Base-by-base conservation (phyloP, 2,113 vertebrate genomes). In the Paedocypris sp. region DNA sequence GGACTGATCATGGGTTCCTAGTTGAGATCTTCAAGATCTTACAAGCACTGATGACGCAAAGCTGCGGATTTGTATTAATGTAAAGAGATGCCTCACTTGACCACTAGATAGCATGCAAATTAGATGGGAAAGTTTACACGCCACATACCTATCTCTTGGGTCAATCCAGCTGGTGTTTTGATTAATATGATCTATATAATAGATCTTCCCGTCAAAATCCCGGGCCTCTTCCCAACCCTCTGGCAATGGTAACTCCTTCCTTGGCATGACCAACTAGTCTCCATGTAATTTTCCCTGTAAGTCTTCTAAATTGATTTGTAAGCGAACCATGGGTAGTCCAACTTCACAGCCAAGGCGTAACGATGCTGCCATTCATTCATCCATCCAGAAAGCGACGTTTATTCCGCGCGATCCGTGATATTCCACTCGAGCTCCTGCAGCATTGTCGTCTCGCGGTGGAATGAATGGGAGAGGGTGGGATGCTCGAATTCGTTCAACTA, bases 91-190 rank as follows among this genome's bases (percentile, higher is more conserved):
- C n/a, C n/a, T n/a, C n/a, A n/a, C n/a, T n/a, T n/a, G n/a, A n/a
- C n/a, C n/a, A n/a, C n/a, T n/a, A n/a, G n/a, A n/a, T n/a, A n/a
- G n/a, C n/a, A n/a, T n/a, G n/a, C n/a, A n/a, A n/a, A n/a, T n/a
- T n/a, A n/a, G n/a, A n/a, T n/a, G n/a, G n/a, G n/a, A n/a, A n/a
- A n/a, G n/a, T n/a, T n/a, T 35, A 12, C 38, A 29, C 54, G 9
- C 35, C 22, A 52, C 74, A 6, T 84, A 97, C 94, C 92, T 93
- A 90, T 97, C 93, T 73, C 94, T 78, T 46, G 94, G 94, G 79
- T 97, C 93, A 70, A 95, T 90, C 94, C 94, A 95, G 83, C 93
- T 97, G 68, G 94, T 97, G 75, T 82, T 84, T 54, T 91, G 87
- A 82, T 82, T 88, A 68, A 85, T 80, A 85, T 97, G 94, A 75